phyloP scores from a whole-genome alignment of 2,113 vertebrate species.

The Shinisaurus crocodilurus region DNA sequence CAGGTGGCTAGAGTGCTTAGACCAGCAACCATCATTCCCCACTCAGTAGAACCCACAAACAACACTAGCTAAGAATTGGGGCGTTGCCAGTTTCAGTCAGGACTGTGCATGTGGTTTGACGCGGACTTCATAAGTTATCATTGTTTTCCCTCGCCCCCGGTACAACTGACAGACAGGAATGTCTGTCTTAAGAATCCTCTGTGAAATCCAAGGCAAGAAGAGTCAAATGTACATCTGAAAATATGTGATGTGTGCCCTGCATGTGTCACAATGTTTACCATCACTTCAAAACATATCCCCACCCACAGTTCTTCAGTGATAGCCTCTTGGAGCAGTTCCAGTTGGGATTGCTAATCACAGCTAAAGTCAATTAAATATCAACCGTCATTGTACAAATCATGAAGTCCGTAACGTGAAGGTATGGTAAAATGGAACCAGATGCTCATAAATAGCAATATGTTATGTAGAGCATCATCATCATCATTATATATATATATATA shows the following conservation, averaged over 20 bases:
- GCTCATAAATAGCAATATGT: constrained; percentile 61
- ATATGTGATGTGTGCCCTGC: constrained; percentile 73
- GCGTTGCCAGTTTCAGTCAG: not conserved
- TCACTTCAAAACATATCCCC: constrained; percentile 77
- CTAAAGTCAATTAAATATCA: constrained; percentile 77
- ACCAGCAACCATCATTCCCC: not conserved
- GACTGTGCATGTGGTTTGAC: not conserved
- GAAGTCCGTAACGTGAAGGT: constrained; percentile 58
- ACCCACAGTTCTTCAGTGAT: constrained; percentile 70
- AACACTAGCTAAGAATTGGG: not conserved
- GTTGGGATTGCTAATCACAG: constrained; percentile 69
- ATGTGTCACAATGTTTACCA: constrained; percentile 78
- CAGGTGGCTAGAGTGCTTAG: too few relatives aligned
- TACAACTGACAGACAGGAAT: constrained; percentile 63
- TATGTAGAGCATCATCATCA: constrained; percentile 45
- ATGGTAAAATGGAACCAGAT: constrained; percentile 52
- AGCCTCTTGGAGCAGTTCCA: constrained; percentile 74
- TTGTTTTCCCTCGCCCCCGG: constrained; percentile 24
- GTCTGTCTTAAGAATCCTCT: constrained; percentile 62
- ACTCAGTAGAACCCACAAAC: not conserved
- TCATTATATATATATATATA: too few relatives aligned
- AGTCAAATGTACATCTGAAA: constrained; percentile 75
- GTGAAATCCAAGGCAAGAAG: constrained; percentile 73
- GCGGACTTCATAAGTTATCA: constrained; percentile 46
- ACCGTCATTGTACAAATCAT: constrained; percentile 69